Percentiles rank a stretch among this genome's conserved stretches.
Conservation (phyloP, 2,797 vertebrate species). For the Malurus leucopterus region DNA sequence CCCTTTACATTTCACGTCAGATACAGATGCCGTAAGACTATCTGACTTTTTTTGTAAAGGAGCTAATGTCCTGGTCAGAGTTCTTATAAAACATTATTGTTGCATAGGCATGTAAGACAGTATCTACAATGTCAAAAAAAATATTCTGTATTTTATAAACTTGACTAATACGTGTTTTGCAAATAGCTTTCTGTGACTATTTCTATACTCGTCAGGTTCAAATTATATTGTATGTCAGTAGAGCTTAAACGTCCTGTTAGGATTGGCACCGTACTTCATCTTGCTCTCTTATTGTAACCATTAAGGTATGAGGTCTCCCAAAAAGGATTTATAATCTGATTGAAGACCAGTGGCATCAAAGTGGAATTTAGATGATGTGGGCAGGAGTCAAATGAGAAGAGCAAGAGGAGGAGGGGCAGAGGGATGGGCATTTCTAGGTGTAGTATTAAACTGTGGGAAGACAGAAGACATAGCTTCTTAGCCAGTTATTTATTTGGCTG, state of each 20-base stretch:
- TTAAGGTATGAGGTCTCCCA: not conserved
- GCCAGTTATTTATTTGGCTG: not conserved
- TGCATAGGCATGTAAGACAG: not conserved
- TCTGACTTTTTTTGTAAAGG: not conserved
- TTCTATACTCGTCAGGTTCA: not conserved
- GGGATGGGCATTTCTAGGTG: not conserved
- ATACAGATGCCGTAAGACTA: not conserved
- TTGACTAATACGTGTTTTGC: not conserved
- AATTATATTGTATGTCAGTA: not conserved
- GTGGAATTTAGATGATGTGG: not conserved
- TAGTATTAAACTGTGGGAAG: not conserved
- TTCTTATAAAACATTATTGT: not conserved
- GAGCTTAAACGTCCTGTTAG: not conserved
- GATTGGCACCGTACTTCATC: not conserved
- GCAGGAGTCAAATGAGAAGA: not conserved
- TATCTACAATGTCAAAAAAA: not conserved
- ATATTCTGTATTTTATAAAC: not conserved
- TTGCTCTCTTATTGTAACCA: fast-evolving
- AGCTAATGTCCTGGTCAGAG: not conserved
- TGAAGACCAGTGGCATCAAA: not conserved
- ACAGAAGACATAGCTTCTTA: not conserved
- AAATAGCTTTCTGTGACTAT: not conserved
- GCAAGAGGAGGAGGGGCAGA: not conserved
- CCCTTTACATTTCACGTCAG: not conserved
- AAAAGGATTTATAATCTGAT: not conserved